Evolutionary conservation across 2,797 vertebrate genomes (phyloP), one percentile per base, ranked within the genome.

Genomic region (Eidolon dupreanum): DNA sequence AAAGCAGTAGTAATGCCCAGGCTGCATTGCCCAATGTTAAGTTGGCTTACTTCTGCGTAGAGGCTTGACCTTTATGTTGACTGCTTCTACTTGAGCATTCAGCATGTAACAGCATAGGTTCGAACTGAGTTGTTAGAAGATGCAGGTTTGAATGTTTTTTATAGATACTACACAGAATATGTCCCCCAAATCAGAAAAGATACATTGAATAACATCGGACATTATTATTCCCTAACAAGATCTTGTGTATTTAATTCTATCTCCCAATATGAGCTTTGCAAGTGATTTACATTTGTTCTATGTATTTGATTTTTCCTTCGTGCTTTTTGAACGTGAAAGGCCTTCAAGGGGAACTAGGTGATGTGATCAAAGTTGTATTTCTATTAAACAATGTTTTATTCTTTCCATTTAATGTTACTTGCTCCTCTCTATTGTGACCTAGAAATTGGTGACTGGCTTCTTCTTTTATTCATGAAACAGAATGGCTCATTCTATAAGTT

Each of bases 301-400:
- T 94, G 8, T 68, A 78, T 75, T 95, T 96, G 16, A 79, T 93
- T 87, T 70, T 75, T 13, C 28, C 38, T 61, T 82, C 19, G 70
- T 53, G 71, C 24, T 43, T 55, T 97, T 92, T 88, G 73, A 88
- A 85, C 46, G 24, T 88, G 63, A 83, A 55, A 75, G 12, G 65
- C 41, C 78, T 93, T 78, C 16, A 26, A 91, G 68, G 68, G 68
- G 12, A 95, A 71, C 38, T 71, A 61, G 65, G 49, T 73, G 22
- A 84, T 95, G 5, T 33, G 55, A 81, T 77, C 41, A 90, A 53
- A 92, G 90, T 93, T 95, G 3, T 95, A 59, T 95, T 93, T 96
- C 41, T 94, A 7, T 96, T 85, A 93, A 90, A 71, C 19, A 86
- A 0, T 86, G 33, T 85, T 90, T 95, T 92, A 65, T 75, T 93